Evolutionary conservation across 92 coral and sea anemone species (phyloP), one percentile per base, ranked within the genome.

Genomic region (Palythoa caribaeorum): DNA sequence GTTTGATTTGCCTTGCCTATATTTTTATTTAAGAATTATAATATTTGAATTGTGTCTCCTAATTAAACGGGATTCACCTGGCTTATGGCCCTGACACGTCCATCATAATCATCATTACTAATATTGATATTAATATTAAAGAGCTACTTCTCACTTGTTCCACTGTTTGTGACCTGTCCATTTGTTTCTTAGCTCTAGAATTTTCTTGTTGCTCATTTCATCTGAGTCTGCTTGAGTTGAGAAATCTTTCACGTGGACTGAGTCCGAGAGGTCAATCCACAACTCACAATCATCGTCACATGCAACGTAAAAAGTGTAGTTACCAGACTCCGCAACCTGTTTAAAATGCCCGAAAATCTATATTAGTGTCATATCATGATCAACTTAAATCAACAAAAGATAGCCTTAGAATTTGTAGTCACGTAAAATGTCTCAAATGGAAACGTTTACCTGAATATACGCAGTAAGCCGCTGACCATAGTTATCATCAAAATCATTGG

Each of bases 401-500:
- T 59, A 14, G 19, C 20, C 65, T 2, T 4, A 14, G 62, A 55
- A 11, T 15, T 55, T 1, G 9, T 15, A 1, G 14, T 55, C 28
- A 28, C 28, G 28, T 28, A 28, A 28, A 28, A 28, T 28, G 28
- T 28, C 28, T 28, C 28, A 28, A 28, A 28, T 28, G 28, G 28
- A 28, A 9, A 63, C 10, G 20, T 35, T 70, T 83, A 93, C 96
- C 84, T 83, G 90, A 35, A 93, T 68, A 73, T 91, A 93, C 38
- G 96, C 87, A 36, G 93, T 71, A 38, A 92, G 79, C 35, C 94
- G 92, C 77, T 93, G 96, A 7, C 96, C 96, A 73, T 93, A 93
- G 62, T 89, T 87, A 13, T 70, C 38, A 12, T 50, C 88, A 16
- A 91, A 75, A 36, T 83, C 75, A 14, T 36, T 81, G 2, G 92